These are phyloP conservation scores for Heterotilapia buettikoferi DNA, from an alignment of 2,113 vertebrate species.

Conservation along the genomic window DNA sequence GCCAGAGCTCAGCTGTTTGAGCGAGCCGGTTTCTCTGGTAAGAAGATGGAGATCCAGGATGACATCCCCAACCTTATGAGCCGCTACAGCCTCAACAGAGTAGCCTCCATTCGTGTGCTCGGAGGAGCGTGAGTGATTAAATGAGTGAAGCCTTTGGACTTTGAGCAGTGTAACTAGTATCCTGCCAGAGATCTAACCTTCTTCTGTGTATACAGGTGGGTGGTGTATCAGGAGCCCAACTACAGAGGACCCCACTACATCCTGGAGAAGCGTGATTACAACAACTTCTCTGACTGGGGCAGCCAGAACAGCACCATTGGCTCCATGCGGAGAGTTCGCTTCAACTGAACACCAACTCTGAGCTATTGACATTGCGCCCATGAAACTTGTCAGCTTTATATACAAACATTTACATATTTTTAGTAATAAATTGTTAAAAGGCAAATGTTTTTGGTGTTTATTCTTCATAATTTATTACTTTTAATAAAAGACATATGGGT, in stretches of 20 bases:
- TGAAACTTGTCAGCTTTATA: constrained; percentile 31
- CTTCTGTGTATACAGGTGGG: constrained; percentile 60
- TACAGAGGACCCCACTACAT: constrained; percentile 72
- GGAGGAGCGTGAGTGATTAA: constrained; percentile 60
- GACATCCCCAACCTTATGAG: constrained; percentile 71
- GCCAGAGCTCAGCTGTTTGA: constrained; percentile 61
- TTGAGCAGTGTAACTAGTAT: background rate
- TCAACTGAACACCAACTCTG: constrained; percentile 43
- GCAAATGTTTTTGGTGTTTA: background rate
- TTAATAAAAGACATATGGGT: background rate
- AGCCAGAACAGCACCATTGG: constrained; percentile 71
- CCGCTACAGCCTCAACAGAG: constrained; percentile 64
- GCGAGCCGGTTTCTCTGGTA: constrained; percentile 67
- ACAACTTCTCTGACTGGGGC: constrained; percentile 73
- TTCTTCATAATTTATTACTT: background rate
- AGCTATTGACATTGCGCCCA: background rate
- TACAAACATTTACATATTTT: constrained; percentile 33
- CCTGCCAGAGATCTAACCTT: background rate
- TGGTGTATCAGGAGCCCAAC: constrained; percentile 74
- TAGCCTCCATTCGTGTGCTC: constrained; percentile 67
- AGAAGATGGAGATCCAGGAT: constrained; percentile 74
- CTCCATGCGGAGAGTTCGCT: constrained; percentile 70
- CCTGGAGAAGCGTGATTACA: constrained; percentile 72
- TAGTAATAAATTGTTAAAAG: constrained; percentile 64
- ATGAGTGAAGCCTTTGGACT: background rate